Conservation (phyloP, 2,888 invertebrate species). For the Rosalia funebris region DNA sequence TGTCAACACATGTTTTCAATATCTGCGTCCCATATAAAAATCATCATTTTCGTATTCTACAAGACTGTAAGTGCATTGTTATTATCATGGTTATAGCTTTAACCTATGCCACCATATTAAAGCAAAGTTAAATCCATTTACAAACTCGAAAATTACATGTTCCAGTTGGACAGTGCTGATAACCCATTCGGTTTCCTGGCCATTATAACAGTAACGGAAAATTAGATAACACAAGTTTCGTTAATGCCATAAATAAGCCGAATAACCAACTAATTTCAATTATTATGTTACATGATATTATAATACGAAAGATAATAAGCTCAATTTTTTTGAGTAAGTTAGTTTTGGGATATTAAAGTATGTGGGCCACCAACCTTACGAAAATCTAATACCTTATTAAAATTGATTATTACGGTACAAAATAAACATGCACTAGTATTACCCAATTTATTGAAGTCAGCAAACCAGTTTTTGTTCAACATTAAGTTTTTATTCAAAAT, state of each 20-base stretch:
- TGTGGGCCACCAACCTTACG: slow-evolving; percentile 25
- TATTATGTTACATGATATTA: slow-evolving; percentile 1
- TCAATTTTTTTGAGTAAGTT: slow-evolving; percentile 2
- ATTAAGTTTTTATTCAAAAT: slow-evolving; percentile 5
- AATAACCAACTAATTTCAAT: slow-evolving; percentile 5
- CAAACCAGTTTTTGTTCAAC: slow-evolving; percentile 17
- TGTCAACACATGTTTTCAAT: too few species aligned
- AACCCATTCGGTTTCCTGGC: neutral
- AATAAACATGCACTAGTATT: slow-evolving; percentile 12
- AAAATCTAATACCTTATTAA: slow-evolving; percentile 24
- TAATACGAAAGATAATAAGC: slow-evolving; percentile 4
- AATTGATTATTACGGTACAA: slow-evolving; percentile 27
- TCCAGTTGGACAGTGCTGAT: neutral
- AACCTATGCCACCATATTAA: neutral
- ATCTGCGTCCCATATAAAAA: too few species aligned
- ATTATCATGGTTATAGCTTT: too few species aligned
- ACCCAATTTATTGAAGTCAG: slow-evolving; percentile 18
- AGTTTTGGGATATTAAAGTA: slow-evolving; percentile 1
- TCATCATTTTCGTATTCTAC: too few species aligned
- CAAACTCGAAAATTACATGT: neutral
- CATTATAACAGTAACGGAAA: slow-evolving; percentile 12
- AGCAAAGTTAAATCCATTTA: neutral
- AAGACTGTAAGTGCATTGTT: neutral
- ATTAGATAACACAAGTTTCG: slow-evolving; percentile 1
- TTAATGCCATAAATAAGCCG: neutral